Base-by-base conservation (phyloP, 2,888 invertebrate species). In the Heteromurus nitidus region DNA sequence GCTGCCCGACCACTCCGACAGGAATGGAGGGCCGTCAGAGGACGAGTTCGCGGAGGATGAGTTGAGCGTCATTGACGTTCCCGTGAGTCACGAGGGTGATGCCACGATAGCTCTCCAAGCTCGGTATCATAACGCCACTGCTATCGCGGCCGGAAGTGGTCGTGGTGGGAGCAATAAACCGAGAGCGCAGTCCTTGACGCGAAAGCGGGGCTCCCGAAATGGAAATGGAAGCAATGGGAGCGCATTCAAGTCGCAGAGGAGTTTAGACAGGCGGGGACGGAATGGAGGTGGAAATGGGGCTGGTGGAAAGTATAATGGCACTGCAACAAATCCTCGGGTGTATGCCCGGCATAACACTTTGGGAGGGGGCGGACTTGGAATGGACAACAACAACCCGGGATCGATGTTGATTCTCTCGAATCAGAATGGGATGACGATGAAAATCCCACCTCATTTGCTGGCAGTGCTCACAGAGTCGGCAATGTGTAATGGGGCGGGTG, bases 41-140 rank as follows among this genome's bases (percentile, higher is more conserved):
- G 87, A 87, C 80, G 87, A 87, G 55, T 86, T 86, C 82, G 87
- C 87, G 7, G 87, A 87, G 67, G 87, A 87, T 77, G 87, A 87
- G 74, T 82, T 87, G 58, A 85, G 85, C 73, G 87, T 87, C 13
- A 87, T 87, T 80, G 87, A 87, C 72, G 86, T 87, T 73, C 87
- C 87, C 30, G 83, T 87, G 53, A 82, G 82, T 53, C 85, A 86
- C 18, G 83, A 85, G 24, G 87, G 85, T n/a, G 79, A 72, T 26
- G 80, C 72, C 2, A 55, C 72, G n/a, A 81, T 80, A 44, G 79
- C 74, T 0, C 62, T 84, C 9, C 80, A 82, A 22, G 82, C 84
- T 60, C 81, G 86, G 26, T 86, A 86, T 81, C 84, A 86, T 42
- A 84, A 76, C 44, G 62, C 85, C 31, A 69, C 70, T 58, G 47